Base-by-base conservation (phyloP, 2,113 vertebrate genomes). In the Notarius quadriscutis region DNA sequence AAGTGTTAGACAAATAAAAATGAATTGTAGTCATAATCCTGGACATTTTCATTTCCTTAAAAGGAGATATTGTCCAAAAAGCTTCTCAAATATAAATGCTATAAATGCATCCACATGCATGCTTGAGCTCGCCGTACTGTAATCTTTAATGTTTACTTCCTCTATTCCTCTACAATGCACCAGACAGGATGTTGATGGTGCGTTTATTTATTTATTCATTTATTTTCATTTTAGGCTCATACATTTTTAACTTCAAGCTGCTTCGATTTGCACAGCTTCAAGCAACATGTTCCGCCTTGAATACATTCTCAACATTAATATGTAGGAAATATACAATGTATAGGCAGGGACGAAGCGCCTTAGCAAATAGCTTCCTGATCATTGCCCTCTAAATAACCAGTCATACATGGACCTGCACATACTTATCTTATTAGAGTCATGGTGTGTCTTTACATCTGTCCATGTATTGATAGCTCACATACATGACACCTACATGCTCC, bases 241-340 rank as follows among this genome's bases (percentile, higher is more conserved):
- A 51, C 27, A 55, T 81, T 60, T 81, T 78, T 18, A 60, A 30
- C 5, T 20, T 53, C 48, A n/a, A 34, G 11, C 50, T 55, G 4
- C 15, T 55, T 81, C 22, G 1, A 69, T 57, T 71, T 81, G 11
- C 51, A 48, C 30, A 57, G 30, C 20, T n/a, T 60, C 63, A 12
- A 55, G 22, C 51, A 65, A 72, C 50, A 60, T 15, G 12, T 71
- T 18, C 51, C 27, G 5, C 30, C 22, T 48, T 5, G 85, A 81
- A 86, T 86, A 58, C 51, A 50, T 81, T 81, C 30, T 81, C 27
- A 34, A 9, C 65, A 87, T 75, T 83, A 82, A 51, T 63, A 65
- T n/a, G 22, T 17, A 81, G 77, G 62, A 65, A 30, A 41, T 55
- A 60, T 60, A 58, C 55, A 60, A 12, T 22, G 7, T 55, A 34